phyloP scores from a whole-genome alignment of 2,888 invertebrate genomes.

The Drosophila macrothrix region DNA sequence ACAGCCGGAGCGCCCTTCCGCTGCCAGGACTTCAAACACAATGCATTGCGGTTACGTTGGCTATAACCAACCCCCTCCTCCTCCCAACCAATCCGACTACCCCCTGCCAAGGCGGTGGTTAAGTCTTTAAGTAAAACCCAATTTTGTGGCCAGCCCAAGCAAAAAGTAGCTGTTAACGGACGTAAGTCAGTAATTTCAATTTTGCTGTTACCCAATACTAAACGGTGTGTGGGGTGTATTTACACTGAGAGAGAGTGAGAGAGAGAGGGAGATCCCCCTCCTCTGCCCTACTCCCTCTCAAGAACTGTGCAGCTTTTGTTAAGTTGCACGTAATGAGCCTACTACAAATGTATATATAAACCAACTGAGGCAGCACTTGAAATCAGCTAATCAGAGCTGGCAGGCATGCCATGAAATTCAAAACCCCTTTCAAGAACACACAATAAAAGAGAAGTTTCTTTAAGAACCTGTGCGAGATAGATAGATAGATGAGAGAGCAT shows the following conservation, averaged over 20 bases:
- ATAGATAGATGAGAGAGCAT: slow-evolving; percentile 58
- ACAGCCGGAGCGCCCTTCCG: slow-evolving; percentile 47
- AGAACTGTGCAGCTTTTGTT: not conserved
- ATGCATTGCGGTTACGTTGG: slow-evolving; percentile 68
- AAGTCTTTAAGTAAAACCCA: slow-evolving; percentile 65
- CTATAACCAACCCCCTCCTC: slow-evolving; percentile 3
- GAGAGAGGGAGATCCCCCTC: not conserved
- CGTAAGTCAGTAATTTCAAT: slow-evolving; percentile 71
- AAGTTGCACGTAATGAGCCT: slow-evolving; percentile 44
- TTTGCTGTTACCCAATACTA: slow-evolving; percentile 40
- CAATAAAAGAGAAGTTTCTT: slow-evolving; percentile 22
- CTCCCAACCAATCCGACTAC: not conserved
- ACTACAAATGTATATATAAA: not conserved
- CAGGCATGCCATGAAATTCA: slow-evolving; percentile 67
- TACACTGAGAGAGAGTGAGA: not conserved
- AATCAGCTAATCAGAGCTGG: slow-evolving; percentile 69
- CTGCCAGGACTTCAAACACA: slow-evolving; percentile 55
- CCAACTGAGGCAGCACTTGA: slow-evolving; percentile 52
- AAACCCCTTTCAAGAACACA: slow-evolving; percentile 39
- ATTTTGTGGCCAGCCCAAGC: slow-evolving; percentile 50
- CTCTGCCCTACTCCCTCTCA: not conserved
- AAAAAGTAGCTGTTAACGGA: slow-evolving; percentile 63
- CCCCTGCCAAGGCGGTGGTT: slow-evolving; percentile 13
- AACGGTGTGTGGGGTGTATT: slow-evolving; percentile 11
- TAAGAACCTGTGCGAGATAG: slow-evolving; percentile 40